phyloP scores from a whole-genome alignment of 2,113 vertebrate species.

The Seriola dumerili region DNA sequence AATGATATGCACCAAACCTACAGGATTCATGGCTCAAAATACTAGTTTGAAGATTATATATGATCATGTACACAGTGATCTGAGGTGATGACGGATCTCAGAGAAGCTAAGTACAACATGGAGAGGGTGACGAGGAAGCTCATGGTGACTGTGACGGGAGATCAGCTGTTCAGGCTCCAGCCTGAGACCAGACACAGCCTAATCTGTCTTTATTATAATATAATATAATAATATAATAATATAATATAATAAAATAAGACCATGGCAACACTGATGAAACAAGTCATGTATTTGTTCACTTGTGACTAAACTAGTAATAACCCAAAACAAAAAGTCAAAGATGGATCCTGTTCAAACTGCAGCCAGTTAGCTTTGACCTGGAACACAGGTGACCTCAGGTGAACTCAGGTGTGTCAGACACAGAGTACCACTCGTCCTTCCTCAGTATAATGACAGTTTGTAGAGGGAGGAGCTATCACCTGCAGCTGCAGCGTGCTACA shows the following conservation, averaged over 20 bases:
- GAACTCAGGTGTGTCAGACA: background rate
- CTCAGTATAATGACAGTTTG: background rate
- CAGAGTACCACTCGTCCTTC: background rate
- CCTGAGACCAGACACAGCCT: background rate
- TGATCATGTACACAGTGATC: slow-evolving; percentile 46
- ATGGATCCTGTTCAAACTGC: background rate
- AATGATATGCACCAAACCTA: slow-evolving; percentile 23
- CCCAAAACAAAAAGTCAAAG: background rate
- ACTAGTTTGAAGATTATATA: slow-evolving; percentile 30
- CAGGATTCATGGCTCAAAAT: slow-evolving; percentile 37
- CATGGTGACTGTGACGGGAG: background rate
- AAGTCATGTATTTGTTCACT: background rate
- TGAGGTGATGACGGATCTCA: slow-evolving; percentile 26
- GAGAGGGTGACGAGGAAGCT: slow-evolving; percentile 29
- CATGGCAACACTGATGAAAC: background rate
- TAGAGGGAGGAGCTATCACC: background rate
- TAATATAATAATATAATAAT: too few species aligned
- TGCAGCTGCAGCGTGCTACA: slow-evolving; percentile 16
- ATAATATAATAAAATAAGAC: too few species aligned
- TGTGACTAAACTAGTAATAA: background rate
- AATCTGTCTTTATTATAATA: too few species aligned
- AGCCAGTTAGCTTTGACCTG: background rate
- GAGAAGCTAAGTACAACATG: slow-evolving; percentile 23
- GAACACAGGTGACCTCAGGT: slow-evolving; percentile 1
- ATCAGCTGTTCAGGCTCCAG: too few species aligned